Conservation (phyloP, 2,888 invertebrate genomes). For the Lutraria lutraria region DNA sequence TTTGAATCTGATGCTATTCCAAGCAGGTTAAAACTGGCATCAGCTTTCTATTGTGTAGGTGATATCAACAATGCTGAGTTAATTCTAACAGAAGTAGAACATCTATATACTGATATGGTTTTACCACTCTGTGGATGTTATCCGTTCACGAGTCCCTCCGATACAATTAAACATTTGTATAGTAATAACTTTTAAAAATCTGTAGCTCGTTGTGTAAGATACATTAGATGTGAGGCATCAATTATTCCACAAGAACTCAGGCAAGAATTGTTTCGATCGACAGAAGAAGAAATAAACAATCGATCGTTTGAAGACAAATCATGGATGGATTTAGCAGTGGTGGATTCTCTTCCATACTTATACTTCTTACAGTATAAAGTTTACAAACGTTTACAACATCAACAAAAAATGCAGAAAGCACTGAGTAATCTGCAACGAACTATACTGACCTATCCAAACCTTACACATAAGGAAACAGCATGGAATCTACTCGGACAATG, state of each 20-base stretch:
- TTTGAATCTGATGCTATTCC: constrained; percentile 1
- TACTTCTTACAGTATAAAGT: constrained; percentile 32
- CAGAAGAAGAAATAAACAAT: neutral
- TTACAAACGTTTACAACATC: neutral
- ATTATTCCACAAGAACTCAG: constrained; percentile 14
- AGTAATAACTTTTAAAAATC: neutral
- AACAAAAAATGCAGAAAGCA: neutral
- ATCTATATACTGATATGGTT: neutral
- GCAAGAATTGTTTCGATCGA: constrained; percentile 27
- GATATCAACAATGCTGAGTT: neutral
- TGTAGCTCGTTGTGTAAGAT: neutral
- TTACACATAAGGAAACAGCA: neutral
- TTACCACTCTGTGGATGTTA: neutral
- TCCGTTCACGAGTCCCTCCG: neutral
- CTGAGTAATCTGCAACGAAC: neutral
- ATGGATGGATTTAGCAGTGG: neutral
- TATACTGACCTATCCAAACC: neutral
- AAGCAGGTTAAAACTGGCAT: neutral
- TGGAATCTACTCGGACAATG: constrained; percentile 24
- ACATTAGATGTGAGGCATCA: neutral
- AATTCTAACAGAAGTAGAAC: neutral
- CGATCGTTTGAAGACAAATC: neutral
- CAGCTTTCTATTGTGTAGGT: neutral
- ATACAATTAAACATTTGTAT: neutral
- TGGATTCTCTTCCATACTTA: constrained; percentile 28